Percentiles rank a stretch among this genome's conserved stretches.
These are phyloP conservation scores for Drosophila vallismaia DNA, from an alignment of 2,888 invertebrate genomes.

Conservation along the genomic window DNA sequence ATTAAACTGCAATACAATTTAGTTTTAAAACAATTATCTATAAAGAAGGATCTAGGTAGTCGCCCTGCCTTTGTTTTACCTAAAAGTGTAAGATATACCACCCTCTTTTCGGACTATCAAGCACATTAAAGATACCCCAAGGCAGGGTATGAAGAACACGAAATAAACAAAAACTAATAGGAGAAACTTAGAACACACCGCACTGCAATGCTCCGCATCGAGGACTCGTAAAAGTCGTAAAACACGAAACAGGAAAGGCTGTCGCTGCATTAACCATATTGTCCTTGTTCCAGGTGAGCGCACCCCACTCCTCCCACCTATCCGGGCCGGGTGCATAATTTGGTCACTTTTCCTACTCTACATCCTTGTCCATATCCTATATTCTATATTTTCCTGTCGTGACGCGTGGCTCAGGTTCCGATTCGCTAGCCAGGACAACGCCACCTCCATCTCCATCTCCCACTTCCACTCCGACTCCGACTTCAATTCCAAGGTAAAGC, in stretches of 20 bases:
- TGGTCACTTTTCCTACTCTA: conserved; percentile 46
- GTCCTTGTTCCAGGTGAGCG: conserved; percentile 76
- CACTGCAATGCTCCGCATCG: conserved; percentile 1
- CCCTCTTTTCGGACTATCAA: conserved; percentile 2
- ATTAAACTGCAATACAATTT: not conserved
- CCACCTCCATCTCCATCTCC: conserved; percentile 5
- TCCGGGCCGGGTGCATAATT: conserved; percentile 60
- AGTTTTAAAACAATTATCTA: conserved; percentile 1
- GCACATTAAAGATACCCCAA: conserved; percentile 29
- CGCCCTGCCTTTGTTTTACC: not conserved
- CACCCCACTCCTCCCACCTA: conserved; percentile 51
- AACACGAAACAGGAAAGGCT: conserved; percentile 64
- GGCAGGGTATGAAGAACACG: conserved; percentile 29
- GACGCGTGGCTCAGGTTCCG: conserved; percentile 65
- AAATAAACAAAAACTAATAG: conserved; percentile 66
- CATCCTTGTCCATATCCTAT: conserved; percentile 20
- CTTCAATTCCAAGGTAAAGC: conserved; percentile 28
- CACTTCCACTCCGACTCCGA: conserved; percentile 6
- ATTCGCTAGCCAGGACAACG: conserved; percentile 33
- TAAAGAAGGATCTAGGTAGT: not conserved
- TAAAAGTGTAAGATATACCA: conserved; percentile 14
- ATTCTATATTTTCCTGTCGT: conserved; percentile 57
- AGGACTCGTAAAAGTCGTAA: conserved; percentile 31
- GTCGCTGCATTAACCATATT: conserved; percentile 70
- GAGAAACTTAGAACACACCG: conserved; percentile 32